Base-by-base conservation (phyloP, 2,888 invertebrate genomes). In the Nymphalis c-album region DNA sequence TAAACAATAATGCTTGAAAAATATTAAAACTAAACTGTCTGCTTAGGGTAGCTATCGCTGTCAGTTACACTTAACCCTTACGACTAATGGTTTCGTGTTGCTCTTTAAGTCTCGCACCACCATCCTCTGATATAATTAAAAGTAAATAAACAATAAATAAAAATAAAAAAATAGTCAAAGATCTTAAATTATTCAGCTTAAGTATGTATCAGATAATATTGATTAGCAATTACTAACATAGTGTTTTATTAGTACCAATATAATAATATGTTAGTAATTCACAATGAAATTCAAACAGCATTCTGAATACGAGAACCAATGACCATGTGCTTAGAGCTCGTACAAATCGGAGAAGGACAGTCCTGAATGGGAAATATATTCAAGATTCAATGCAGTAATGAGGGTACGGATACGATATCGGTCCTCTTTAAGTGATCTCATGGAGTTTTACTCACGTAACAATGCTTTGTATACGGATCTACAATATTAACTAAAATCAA, bases 11-110 rank as follows among this genome's bases (percentile, higher is more conserved):
- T n/a, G 26, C 3, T 26, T 6, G 6, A 31, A 31, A 1, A 31
- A 31, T 17, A 48, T 26, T 26, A 26, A 48, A 46, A n/a, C 10
- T 1, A 17, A 57, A 16, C 26, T 57, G 6, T 31, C 26, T 6
- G 26, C 6, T 31, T 6, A 31, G 6, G 26, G 26, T 31, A 31
- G 6, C 26, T 31, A 31, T 22, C 57, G 57, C 57, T 57, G 18
- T 40, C 13, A 35, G 10, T 40, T 18, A 18, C 4, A 18, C 18
- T 20, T 8, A 10, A 57, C 57, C 57, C 35, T 57, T 13, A 57
- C 35, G 40, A 57, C 57, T 57, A 57, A 57, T 57, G 57, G 57
- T 57, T 57, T 57, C 40, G 16, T 57, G 57, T 55, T 55, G n/a
- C 31, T 55, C 8, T 55, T 31, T 17, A 13, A 55, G 55, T 57